Base-by-base conservation (phyloP, 53 echinoderm and acorn worm genomes). In the Echinarachnius parma region DNA sequence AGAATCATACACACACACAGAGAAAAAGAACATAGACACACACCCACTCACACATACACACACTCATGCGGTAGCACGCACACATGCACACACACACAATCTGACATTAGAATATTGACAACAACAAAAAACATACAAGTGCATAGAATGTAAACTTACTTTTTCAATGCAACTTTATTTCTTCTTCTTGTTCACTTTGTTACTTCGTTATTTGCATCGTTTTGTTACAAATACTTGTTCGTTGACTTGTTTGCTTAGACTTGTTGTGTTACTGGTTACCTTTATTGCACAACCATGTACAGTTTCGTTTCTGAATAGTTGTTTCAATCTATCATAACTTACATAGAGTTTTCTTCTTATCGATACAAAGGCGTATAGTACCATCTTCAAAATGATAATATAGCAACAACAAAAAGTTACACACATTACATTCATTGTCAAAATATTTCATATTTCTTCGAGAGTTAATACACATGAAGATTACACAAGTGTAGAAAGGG, bases 271-370 rank as follows among this genome's bases (percentile, higher is more conserved):
- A 31, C 70, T 21, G 53, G 70, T 70, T 70, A 34, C 70, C 70
- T 70, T 70, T 70, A 70, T 70, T 70, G 70, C 70, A 70, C 70
- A 34, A 70, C 70, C 70, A 70, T 70, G 70, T 54, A 70, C 36
- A 35, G n/a, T 70, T 70, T 70, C 37, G 32, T 70, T 53, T 70
- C 70, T 70, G 70, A 70, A 70, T 70, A 70, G 54, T 70, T 70
- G 70, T 70, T 53, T 70, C 70, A 53, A n/a, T n/a, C n/a, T n/a
- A n/a, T n/a, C n/a, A 53, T 70, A 52, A 70, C 70, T 70, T 70
- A 70, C 36, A 53, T 70, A 46, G 53, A 70, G 70, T 53, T 53
- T 70, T n/a, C n/a, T n/a, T n/a, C n/a, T n/a, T 37, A 15, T 53
- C 53, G 23, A 70, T 53, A 70, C 54, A 53, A 70, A 70, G 47